A percentile compares a stretch with the other conserved stretches of the same genome.
These are phyloP conservation scores for Ormia ochracea DNA, from an alignment of 2,888 invertebrate species.

Conservation along the genomic window DNA sequence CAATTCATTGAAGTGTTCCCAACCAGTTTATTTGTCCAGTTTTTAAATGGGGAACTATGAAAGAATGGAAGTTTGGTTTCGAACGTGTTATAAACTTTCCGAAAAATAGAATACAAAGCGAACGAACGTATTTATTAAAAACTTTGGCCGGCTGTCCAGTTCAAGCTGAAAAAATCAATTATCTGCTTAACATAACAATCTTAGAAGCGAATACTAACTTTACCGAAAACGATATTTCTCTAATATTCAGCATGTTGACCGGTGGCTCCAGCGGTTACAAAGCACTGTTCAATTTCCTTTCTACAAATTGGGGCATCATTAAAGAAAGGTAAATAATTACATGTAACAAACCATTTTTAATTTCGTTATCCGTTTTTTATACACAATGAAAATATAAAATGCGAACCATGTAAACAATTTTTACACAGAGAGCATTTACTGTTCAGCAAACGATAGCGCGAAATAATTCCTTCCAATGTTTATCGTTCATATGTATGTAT, in stretches of 20 bases:
- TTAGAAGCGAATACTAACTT: conserved; percentile 84
- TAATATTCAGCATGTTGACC: conserved; percentile 86
- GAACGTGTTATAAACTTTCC: conserved; percentile 87
- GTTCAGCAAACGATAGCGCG: too few species aligned
- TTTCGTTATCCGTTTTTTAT: too few species aligned
- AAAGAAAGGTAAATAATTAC: conserved; percentile 79
- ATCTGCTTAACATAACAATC: conserved; percentile 82
- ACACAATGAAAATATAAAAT: too few species aligned
- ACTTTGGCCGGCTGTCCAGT: conserved; percentile 87
- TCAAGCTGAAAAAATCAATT: conserved; percentile 83
- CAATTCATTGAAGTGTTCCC: conserved; percentile 79
- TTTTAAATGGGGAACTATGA: conserved; percentile 87
- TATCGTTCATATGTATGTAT: too few species aligned
- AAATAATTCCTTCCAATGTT: too few species aligned
- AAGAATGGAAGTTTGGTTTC: conserved; percentile 90
- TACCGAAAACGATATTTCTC: conserved; percentile 85
- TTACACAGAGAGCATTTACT: too few species aligned
- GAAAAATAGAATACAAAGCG: conserved; percentile 82
- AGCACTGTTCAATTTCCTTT: conserved; percentile 84
- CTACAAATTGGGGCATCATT: conserved; percentile 83
- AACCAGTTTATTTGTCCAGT: conserved; percentile 88
- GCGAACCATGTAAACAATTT: too few species aligned
- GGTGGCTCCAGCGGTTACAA: conserved; percentile 85
- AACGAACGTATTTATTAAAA: conserved; percentile 86
- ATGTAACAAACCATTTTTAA: too few species aligned